phyloP scores from a whole-genome alignment of 2,113 vertebrate species.

The Acrocephalus arundinaceus region DNA sequence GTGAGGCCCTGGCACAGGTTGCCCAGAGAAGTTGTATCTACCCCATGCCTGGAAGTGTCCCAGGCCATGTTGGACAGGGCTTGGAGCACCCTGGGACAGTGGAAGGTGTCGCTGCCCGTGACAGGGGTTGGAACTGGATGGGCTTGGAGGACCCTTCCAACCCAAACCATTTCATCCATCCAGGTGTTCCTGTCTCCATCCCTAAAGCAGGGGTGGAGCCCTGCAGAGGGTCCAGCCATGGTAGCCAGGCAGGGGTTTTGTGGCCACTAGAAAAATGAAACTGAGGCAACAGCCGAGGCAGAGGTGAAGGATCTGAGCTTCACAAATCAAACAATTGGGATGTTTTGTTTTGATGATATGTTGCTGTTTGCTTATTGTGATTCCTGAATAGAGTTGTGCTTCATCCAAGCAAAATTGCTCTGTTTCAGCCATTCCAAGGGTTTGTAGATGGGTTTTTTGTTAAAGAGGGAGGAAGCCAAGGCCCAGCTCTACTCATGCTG shows the following conservation, averaged over 20 bases:
- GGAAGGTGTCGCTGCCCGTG: background rate
- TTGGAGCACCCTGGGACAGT: accelerated
- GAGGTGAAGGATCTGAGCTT: background rate
- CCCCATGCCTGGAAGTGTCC: background rate
- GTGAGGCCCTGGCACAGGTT: accelerated
- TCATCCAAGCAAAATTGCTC: background rate
- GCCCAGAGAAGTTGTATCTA: background rate
- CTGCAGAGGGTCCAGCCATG: background rate
- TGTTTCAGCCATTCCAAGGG: background rate
- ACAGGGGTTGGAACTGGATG: background rate
- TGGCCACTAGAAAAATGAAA: background rate
- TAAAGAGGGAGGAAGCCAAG: background rate
- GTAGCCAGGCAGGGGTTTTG: background rate
- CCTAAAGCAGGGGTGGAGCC: background rate
- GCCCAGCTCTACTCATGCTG: background rate
- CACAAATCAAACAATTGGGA: background rate
- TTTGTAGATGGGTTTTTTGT: background rate
- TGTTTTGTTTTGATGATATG: background rate
- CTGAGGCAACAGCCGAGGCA: background rate
- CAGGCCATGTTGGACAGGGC: background rate
- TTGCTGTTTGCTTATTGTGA: background rate
- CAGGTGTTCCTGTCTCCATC: background rate
- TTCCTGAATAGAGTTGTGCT: background rate
- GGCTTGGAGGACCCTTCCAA: background rate
- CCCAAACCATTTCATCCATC: background rate